Conservation (phyloP, 2,113 vertebrate genomes). For the Sorex araneus region DNA sequence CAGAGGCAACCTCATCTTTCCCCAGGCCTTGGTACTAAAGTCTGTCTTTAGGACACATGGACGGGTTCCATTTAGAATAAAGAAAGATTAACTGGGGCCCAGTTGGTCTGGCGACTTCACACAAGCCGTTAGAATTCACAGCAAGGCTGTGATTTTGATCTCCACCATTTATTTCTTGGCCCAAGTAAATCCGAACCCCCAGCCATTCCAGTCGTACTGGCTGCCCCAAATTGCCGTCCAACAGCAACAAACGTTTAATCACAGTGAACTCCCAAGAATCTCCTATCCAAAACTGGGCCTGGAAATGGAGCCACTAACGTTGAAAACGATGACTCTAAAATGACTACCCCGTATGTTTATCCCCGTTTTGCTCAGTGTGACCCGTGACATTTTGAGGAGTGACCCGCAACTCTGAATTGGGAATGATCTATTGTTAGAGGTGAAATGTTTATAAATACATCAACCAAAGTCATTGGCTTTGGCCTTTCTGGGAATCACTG, state of each 20-base stretch:
- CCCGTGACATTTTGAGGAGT: background rate
- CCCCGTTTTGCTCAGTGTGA: slow-evolving; percentile 13
- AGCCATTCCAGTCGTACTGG: slow-evolving; percentile 69
- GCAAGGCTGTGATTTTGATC: slow-evolving; percentile 71
- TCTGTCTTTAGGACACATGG: slow-evolving; percentile 70
- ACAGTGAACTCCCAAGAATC: slow-evolving; percentile 53
- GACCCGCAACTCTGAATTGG: slow-evolving; percentile 10
- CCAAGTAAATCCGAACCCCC: slow-evolving; percentile 68
- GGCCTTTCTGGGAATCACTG: slow-evolving; percentile 96
- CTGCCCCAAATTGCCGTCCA: slow-evolving; percentile 63
- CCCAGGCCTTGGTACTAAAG: slow-evolving; percentile 2
- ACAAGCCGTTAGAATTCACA: slow-evolving; percentile 72
- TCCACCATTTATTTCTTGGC: slow-evolving; percentile 59
- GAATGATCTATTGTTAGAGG: slow-evolving; percentile 68
- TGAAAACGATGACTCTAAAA: slow-evolving; percentile 22
- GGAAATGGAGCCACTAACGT: background rate
- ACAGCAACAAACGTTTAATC: slow-evolving; percentile 33
- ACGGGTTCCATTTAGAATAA: slow-evolving; percentile 73
- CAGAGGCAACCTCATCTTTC: background rate
- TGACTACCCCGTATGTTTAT: background rate
- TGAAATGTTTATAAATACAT: slow-evolving; percentile 75
- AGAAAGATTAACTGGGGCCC: slow-evolving; percentile 75
- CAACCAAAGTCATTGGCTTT: slow-evolving; percentile 76
- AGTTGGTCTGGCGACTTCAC: slow-evolving; percentile 66
- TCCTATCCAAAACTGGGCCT: slow-evolving; percentile 49